Conservation (phyloP, 92 coral and sea anemone species). For the Blastomussa wellsi region DNA sequence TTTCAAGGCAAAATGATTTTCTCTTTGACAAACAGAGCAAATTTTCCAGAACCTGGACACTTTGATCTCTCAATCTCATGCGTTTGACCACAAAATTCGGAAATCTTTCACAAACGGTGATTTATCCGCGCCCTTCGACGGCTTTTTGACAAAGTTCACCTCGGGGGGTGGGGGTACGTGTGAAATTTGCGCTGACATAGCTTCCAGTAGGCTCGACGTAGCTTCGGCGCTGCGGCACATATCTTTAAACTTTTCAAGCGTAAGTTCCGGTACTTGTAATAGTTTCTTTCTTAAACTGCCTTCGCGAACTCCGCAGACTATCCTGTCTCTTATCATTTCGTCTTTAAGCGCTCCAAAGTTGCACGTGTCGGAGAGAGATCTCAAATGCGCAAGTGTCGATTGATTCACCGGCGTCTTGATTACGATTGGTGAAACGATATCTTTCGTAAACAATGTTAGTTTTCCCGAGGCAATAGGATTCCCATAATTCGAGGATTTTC, state of each 20-base stretch:
- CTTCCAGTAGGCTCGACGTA: no score
- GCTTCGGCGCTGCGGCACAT: no score
- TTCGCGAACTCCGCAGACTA: conserved; percentile 38
- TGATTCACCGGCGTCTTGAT: no score
- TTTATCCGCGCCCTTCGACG: background rate
- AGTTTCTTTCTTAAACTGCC: no score
- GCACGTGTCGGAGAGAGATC: conserved; percentile 45
- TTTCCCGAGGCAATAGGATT: conserved; percentile 36
- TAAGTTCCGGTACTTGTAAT: no score
- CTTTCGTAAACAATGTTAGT: no score
- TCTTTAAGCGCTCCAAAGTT: conserved; percentile 48
- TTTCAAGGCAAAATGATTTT: conserved; percentile 10
- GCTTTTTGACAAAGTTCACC: background rate
- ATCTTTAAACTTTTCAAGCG: no score
- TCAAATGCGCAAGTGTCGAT: conserved; percentile 13
- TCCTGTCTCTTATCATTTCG: conserved; percentile 46
- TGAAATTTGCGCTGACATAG: background rate
- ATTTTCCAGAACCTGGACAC: background rate
- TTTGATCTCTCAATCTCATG: background rate
- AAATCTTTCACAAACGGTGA: background rate
- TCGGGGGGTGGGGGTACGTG: conserved; percentile 22
- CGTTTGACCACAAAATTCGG: background rate
- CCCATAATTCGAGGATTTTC: conserved; percentile 52
- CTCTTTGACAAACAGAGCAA: background rate
- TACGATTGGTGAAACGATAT: no score